Base-by-base conservation (phyloP, 1,140 invertebrate species). In the Ditylenchus dipsaci region DNA sequence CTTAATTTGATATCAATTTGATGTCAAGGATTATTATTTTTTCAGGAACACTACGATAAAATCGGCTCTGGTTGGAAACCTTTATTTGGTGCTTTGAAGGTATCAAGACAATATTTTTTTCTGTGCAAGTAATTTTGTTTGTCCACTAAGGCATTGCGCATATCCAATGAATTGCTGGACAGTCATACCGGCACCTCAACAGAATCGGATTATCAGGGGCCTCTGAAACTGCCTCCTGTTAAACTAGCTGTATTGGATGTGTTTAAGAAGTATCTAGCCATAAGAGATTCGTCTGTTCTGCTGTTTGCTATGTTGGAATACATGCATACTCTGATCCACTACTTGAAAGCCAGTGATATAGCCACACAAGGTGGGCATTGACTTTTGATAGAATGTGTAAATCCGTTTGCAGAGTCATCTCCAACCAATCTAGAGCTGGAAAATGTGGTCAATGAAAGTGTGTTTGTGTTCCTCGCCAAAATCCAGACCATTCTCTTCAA, bases 61-160 rank as follows among this genome's bases (percentile, higher is more conserved):
- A 53, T 53, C 15, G 70, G 70, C 1, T 30, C 19, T 30, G 70
- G 70, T 8, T 72, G 70, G 70, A 72, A 73, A 43, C 69, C 70
- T 19, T 30, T 72, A 43, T 72, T 72, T 27, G 38, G 71, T 42
- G 70, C 70, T 17, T 53, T 72, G 13, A 72, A 72, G 33, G 70
- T 69, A 29, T 21, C n/a, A 5, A 7, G 8, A 21, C 15, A 53
- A 57, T 71, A n/a, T 43, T 53, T 23, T 64, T 49, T 62, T 29
- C 13, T 47, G 0, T 11, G 38, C n/a, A 26, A 61, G n/a, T 26
- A 23, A 19, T 21, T 17, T 21, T 21, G 3, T 53, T 26, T 53
- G 49, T 8, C 15, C 8, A 53, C 15, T 53, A 21, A 53, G 49
- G 49, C 49, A 5, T 8, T 53, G 3, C n/a, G 49, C 3, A 53